phyloP scores from a whole-genome alignment of 2,888 invertebrate species.

The Cryptophagus acutangulus region DNA sequence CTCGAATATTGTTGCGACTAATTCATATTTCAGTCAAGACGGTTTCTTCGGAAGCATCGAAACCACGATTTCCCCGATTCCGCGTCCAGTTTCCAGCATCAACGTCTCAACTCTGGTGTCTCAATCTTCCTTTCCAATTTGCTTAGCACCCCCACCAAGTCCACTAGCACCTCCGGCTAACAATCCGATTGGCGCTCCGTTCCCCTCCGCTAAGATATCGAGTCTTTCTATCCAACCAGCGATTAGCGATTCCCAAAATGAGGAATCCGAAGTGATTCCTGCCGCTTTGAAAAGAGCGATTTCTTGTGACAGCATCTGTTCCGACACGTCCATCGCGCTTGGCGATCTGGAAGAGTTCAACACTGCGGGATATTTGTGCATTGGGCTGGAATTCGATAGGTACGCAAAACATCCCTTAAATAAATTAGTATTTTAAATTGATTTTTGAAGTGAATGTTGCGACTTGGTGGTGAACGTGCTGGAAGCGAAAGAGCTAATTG shows the following conservation, averaged over 20 bases:
- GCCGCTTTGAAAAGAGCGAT: slow-evolving; percentile 59
- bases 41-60: slow-evolving; percentile 22
- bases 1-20: slow-evolving; percentile 1
- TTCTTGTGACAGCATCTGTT: slow-evolving; percentile 76
- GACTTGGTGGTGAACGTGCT: slow-evolving; percentile 66
- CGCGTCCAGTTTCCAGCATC: slow-evolving; percentile 44
- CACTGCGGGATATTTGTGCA: slow-evolving; percentile 69
- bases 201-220: neutral
- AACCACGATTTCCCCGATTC: slow-evolving; percentile 44
- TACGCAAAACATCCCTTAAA: slow-evolving; percentile 38
- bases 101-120: slow-evolving; percentile 41
- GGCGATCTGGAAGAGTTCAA: slow-evolving; percentile 67
- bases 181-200: slow-evolving; percentile 2
- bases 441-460: slow-evolving; percentile 45
- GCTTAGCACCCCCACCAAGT: slow-evolving; percentile 37
- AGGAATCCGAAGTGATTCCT: slow-evolving; percentile 36
- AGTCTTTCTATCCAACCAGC: neutral
- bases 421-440: neutral
- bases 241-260: slow-evolving; percentile 6
- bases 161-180: neutral
- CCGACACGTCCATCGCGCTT: slow-evolving; percentile 69
- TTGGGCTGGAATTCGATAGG: slow-evolving; percentile 75
- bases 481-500: slow-evolving; percentile 69
- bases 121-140: slow-evolving; percentile 41
- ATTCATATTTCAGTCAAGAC: slow-evolving; percentile 10